Evolutionary conservation across 1,140 invertebrate species (phyloP), one percentile per base, ranked within the genome.

Genomic region (Zophobas morio): DNA sequence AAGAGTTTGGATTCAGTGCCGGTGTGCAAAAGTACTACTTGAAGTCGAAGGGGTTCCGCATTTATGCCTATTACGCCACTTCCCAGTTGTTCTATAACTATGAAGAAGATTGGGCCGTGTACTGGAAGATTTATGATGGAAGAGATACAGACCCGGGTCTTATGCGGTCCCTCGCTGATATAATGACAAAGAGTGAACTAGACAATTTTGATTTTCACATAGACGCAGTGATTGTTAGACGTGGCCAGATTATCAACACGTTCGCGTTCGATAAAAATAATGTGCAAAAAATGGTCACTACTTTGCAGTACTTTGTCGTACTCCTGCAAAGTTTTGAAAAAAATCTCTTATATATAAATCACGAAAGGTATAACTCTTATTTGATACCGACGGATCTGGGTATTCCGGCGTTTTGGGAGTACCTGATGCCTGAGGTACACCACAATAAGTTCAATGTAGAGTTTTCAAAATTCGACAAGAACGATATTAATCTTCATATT

Each of bases 371-470:
- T 8, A 3, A 46, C 42, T 8, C 3, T 3, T 4, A 8, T 46
- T 37, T 83, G 5, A 53, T 88, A 6, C 79, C 86, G 0, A 88
- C 85, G 5, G 87, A 88, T 37, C 83, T 88, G 8, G 88, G 88
- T 74, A 63, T 89, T 34, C 86, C 86, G 2, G 83, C 82, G 20
- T 4, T 84, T 1, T 75, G 87, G 40, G 78, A 82, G n/a, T 84
- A 82, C 2, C 76, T 78, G 51, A 75, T 84, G 5, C 87, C 87
- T 0, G 51, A 46, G 0, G 70, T 80, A 1, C 54, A 78, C 84
- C 84, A 42, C 1, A 84, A 0, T 79, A 77, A 78, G 35, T 46
- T 83, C 0, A 82, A 83, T 70, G 20, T 20, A 20, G 20, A 20
- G 20, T 20, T 80, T 34, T 72, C 47, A 0, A 79, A 81, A 34